Conservation (phyloP, 2,113 vertebrate species). For the Anhinga anhinga region DNA sequence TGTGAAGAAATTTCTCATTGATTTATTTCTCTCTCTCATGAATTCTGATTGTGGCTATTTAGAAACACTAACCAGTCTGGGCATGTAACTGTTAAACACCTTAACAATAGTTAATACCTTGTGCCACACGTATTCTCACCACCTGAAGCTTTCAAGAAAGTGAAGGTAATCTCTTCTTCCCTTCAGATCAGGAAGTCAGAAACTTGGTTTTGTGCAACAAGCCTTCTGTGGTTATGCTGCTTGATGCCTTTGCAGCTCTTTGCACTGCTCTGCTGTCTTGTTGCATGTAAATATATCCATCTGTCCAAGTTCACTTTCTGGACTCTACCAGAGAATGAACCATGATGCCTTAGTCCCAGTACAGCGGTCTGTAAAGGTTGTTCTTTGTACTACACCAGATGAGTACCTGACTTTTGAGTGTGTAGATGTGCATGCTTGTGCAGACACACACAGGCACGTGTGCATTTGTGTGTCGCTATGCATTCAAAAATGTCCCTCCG, state of each 20-base stretch:
- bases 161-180: neutral
- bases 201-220: neutral
- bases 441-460: fast-evolving
- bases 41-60: neutral
- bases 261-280: neutral
- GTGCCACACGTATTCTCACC: neutral
- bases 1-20: neutral
- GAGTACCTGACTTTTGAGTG: neutral
- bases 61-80: neutral
- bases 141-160: neutral
- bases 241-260: neutral
- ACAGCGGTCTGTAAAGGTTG: neutral
- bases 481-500: neutral
- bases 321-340: neutral
- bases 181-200: neutral
- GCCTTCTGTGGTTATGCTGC: neutral
- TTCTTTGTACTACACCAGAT: neutral
- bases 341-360: neutral
- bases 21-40: neutral
- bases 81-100: neutral
- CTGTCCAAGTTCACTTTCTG: neutral
- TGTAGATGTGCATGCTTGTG: neutral
- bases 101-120: neutral
- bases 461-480: fast-evolving
- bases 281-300: neutral